These are phyloP conservation scores for Aramus guarauna DNA, from an alignment of 2,113 vertebrate genomes.

Conservation along the genomic window DNA sequence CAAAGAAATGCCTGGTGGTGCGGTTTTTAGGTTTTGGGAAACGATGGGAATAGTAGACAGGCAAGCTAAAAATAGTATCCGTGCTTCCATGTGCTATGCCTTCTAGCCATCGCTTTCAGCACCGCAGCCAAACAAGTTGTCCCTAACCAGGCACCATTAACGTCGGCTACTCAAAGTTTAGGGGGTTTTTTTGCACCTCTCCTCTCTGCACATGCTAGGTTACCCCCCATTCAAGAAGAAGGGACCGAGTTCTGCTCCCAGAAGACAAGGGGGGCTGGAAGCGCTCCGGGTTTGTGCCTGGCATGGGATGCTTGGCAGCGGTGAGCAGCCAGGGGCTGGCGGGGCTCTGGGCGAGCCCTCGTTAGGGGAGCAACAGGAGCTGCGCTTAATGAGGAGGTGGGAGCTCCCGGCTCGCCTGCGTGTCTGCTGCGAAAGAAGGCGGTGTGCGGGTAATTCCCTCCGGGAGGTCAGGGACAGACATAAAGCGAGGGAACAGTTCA, in stretches of 20 bases:
- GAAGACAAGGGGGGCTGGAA: background rate
- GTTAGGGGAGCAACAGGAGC: background rate
- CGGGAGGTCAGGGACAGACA: constrained; percentile 3
- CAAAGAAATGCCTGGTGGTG: background rate
- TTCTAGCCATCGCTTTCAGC: background rate
- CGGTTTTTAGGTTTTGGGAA: background rate
- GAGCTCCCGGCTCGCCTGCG: background rate
- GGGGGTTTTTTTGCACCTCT: background rate
- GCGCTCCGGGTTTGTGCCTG: background rate
- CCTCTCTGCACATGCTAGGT: fast-evolving
- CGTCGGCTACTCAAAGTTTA: background rate
- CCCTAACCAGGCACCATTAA: background rate
- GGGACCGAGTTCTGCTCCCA: background rate
- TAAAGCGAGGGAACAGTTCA: background rate
- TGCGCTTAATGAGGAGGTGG: constrained; percentile 10
- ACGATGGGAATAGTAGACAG: background rate
- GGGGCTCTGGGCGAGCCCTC: background rate
- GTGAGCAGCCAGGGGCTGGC: background rate
- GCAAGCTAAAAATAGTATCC: background rate
- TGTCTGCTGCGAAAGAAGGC: background rate
- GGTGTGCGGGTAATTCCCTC: background rate
- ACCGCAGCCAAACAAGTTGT: background rate
- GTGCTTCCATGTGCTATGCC: background rate
- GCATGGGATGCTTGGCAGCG: background rate
- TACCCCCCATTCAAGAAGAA: background rate